Percentiles rank a stretch among this genome's conserved stretches.
phyloP scores from a whole-genome alignment of 2,888 invertebrate species.

The Rhyacophila evoluta region DNA sequence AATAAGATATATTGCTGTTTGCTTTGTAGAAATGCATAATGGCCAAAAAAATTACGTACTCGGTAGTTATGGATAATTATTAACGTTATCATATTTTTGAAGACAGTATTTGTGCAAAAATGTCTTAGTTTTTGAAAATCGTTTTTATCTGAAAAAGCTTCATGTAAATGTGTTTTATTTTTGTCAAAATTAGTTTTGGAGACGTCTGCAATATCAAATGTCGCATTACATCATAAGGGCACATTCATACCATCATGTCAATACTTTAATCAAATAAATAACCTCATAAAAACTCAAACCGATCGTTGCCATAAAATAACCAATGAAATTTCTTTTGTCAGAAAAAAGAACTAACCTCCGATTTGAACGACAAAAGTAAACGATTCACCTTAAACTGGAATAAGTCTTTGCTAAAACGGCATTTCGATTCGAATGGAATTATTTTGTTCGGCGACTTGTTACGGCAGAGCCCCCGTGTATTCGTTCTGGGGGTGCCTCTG shows the following conservation, averaged over 20 bases:
- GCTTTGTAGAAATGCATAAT: too few species aligned
- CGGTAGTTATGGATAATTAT: too few species aligned
- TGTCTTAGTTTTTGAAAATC: too few species aligned
- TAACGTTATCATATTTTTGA: too few species aligned
- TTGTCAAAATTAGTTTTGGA: too few species aligned
- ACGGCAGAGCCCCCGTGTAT: neutral
- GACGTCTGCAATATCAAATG: too few species aligned
- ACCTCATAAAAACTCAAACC: neutral
- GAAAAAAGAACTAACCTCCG: neutral
- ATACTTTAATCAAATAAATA: slow-evolving; percentile 5
- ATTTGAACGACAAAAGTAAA: neutral
- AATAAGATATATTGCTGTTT: too few species aligned
- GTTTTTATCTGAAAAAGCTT: too few species aligned
- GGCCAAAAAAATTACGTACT: too few species aligned
- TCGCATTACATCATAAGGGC: neutral
- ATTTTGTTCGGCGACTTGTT: neutral
- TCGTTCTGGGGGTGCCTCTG: neutral
- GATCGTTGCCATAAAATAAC: neutral
- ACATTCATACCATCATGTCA: neutral
- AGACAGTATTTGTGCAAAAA: too few species aligned
- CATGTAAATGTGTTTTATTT: too few species aligned
- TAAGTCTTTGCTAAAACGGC: neutral
- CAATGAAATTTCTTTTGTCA: slow-evolving; percentile 16
- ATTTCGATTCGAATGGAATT: neutral
- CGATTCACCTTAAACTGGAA: slow-evolving; percentile 2